Base-by-base conservation (phyloP, 2,797 vertebrate genomes). In the Cyprinodon diabolis region DNA sequence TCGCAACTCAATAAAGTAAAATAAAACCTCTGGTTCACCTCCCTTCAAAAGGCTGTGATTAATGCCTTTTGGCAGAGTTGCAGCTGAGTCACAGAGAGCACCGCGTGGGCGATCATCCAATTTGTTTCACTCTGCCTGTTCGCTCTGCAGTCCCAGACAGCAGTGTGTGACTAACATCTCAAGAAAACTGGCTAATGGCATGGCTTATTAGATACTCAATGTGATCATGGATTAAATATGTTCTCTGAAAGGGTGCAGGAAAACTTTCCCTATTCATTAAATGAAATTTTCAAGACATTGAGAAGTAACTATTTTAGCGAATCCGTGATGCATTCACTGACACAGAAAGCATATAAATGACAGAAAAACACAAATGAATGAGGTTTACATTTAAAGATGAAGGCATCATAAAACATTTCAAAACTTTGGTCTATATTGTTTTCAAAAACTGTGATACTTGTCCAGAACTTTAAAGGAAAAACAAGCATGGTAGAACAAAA, bases 141-240 rank as follows among this genome's bases (percentile, higher is more conserved):
- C 87, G 81, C 87, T 86, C 71, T 89, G 84, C 86, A 79, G 81
- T 91, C 81, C 25, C 83, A 48, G 88, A 88, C 84, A 74, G 84
- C 84, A 88, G 86, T 60, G 82, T 60, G 82, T 86, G 87, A 87
- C 86, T 75, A 89, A 90, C 84, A 76, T 56, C 79, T 88, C 83
- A 82, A 86, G 85, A 90, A 88, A 85, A 89, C 52, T 68, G 80
- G 69, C 74, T 90, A 89, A 91, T 75, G 80, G 79, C 23, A 14
- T 66, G 75, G 63, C 84, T 87, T 89, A 91, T 90, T 79, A 87
- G 84, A 87, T 10, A 56, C 67, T 47, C 62, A 74, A 88, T 84
- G 87, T 85, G 87, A 80, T 74, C 83, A 86, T 79, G 75, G 83
- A 78, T 83, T 85, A 84, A 86, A 77, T 83, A 37, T 77, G 75